Evolutionary conservation across 2,797 vertebrate species (phyloP), one percentile per base, ranked within the genome.

Genomic region (Pempheris klunzingeri): DNA sequence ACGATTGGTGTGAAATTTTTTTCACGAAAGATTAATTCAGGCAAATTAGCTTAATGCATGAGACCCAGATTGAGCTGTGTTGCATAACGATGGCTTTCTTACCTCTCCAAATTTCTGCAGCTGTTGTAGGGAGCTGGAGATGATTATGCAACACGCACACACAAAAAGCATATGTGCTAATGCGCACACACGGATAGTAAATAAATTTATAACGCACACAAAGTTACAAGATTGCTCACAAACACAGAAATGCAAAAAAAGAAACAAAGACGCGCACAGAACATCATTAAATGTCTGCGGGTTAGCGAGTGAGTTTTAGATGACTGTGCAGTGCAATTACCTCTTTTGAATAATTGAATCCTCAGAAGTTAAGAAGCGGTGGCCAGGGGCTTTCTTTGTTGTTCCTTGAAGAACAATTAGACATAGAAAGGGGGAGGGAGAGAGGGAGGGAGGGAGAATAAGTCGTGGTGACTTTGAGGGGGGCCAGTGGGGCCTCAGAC

Each of bases 341-440:
- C 58, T 79, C 63, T n/a, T 86, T 67, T 90, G 59, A 88, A 86
- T 87, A 85, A 87, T 72, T 87, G 74, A 91, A 81, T 84, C 59
- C 64, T 89, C 52, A 59, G 77, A 86, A 85, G 81, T 89, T 83
- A 64, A 78, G 74, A 81, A 65, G 78, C 50, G 18, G 60, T 20
- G 73, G 74, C 73, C 75, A 60, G 78, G 69, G 82, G 53, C 82
- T 85, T 66, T 55, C 82, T 88, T 83, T 88, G 84, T 90, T 89
- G 81, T 83, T 68, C 54, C 64, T 81, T 77, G 61, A 89, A 80
- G 75, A 86, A 80, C 73, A 82, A 81, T 85, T 78, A 85, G 53
- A 67, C 14, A 39, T 67, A 68, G 20, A 57, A n/a, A 8, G 7
- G 9, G 49, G 11, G 32, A 18, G 54, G 7, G 30, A 38, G 68